Evolutionary conservation across 2,113 vertebrate species (phyloP), one percentile per base, ranked within the genome.

Genomic region (Pantherophis guttatus): DNA sequence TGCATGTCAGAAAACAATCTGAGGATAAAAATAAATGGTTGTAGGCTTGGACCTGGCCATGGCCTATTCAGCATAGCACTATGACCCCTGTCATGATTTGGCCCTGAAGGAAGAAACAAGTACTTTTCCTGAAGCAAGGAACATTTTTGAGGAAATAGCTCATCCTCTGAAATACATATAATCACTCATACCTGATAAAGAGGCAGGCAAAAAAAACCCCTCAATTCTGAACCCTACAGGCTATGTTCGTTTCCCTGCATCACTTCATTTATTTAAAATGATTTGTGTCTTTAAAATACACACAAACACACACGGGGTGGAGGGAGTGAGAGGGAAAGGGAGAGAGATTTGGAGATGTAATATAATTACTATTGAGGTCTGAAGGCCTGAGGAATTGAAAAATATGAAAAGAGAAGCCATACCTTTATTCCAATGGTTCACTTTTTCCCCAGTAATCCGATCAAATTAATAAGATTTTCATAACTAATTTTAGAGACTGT

Each of bases 401-500:
- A 93, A 48, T 87, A 89, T 85, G 54, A 92, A 90, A 94, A 93
- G 53, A 95, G 86, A 88, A 48, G 1, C 0, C 85, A 54, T 93
- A 44, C 39, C 26, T 91, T 65, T 44, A 55, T 91, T 90, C 81
- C 90, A 48, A 53, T 15, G 24, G 21, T 55, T 58, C 57, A 44
- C 91, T 5, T 94, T 86, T 0, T 0, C 52, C 92, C 89, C 86
- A 94, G 55, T 94, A 92, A 89, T 54, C 39, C 92, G 65, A 90
- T 93, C 54, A 87, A 86, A 93, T 93, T 53, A 90, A 90, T 81
- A 86, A 33, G 26, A 86, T 94, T 93, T 94, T 94, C 58, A 94
- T 75, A 96, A 94, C 48, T 15, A 13, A 13, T 94, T 87, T 65
- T 65, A 86, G 89, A 89, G n/a, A 62, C 65, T 91, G 24, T 93